Evolutionary conservation across 2,797 vertebrate species (phyloP).

Genomic region (Podarcis siculus): DNA sequence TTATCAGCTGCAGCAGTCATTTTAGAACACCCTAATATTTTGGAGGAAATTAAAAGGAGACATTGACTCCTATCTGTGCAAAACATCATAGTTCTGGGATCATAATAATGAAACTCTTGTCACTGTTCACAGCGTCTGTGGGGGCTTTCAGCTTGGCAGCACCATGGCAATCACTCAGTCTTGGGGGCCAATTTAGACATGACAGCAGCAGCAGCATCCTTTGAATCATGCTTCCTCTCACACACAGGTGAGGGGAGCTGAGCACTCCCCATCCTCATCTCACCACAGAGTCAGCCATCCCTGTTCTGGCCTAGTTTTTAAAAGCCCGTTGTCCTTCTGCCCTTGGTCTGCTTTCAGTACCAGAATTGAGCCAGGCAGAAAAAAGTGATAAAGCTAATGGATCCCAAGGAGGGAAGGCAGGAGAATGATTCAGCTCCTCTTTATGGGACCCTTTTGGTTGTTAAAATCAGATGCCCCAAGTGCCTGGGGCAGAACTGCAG

Average conservation of each 20-base stretch:
- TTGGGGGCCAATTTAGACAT: slow-evolving; percentile 32
- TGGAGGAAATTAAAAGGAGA: slow-evolving; percentile 81
- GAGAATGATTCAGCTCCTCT: too few species aligned
- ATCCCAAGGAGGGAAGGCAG: background rate
- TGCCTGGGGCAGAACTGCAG: too few species aligned
- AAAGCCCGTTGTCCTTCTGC: too few species aligned
- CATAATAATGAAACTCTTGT: slow-evolving; percentile 71
- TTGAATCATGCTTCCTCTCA: background rate
- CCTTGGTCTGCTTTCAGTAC: background rate
- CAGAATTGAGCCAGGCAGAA: background rate
- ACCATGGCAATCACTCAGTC: slow-evolving; percentile 69
- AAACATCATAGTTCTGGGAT: slow-evolving; percentile 68
- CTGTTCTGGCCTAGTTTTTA: background rate
- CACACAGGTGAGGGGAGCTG: background rate
- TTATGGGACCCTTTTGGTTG: background rate
- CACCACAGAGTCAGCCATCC: background rate
- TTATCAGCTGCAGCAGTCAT: slow-evolving; percentile 65
- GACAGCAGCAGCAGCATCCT: background rate
- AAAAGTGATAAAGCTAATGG: background rate
- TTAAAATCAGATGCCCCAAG: background rate
- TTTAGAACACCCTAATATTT: slow-evolving; percentile 76
- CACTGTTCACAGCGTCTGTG: slow-evolving; percentile 54
- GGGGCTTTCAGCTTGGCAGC: slow-evolving; percentile 63
- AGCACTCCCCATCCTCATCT: background rate
- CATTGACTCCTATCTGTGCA: slow-evolving; percentile 70